Evolutionary conservation across 1,140 invertebrate species (phyloP).

Genomic region (Amyelois transitella): DNA sequence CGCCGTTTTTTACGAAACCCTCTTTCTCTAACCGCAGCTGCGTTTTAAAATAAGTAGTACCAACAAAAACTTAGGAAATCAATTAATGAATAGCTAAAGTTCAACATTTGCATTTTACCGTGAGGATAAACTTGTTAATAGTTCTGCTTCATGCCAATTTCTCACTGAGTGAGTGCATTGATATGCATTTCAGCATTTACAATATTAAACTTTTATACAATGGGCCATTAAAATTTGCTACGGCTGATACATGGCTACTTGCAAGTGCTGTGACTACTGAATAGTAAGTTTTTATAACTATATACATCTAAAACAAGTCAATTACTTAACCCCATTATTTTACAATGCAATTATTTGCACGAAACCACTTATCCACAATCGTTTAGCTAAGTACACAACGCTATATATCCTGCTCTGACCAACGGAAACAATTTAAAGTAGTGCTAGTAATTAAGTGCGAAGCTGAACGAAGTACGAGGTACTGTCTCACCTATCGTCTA

Average conservation of each 20-base stretch:
- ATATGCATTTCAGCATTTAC: not conserved
- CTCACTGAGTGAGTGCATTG: not conserved
- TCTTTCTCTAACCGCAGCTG: slow-evolving; percentile 10
- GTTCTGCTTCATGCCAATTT: not conserved
- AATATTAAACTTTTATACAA: not conserved
- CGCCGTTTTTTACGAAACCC: slow-evolving; percentile 23
- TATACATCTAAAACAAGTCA: too few species aligned
- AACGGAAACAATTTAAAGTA: not conserved
- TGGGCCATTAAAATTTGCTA: not conserved
- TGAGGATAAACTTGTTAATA: not conserved
- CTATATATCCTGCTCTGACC: too few species aligned
- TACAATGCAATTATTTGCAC: not conserved
- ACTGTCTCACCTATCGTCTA: not conserved
- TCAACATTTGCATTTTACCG: not conserved
- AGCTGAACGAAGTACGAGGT: too few species aligned
- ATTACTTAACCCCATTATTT: not conserved
- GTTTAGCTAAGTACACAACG: not conserved
- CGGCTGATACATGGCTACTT: too few species aligned
- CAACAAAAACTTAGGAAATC: not conserved
- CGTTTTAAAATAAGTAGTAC: not conserved
- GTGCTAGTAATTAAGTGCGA: not conserved
- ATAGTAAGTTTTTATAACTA: too few species aligned
- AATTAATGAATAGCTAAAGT: not conserved
- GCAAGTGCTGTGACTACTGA: too few species aligned
- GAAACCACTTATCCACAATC: not conserved